Conservation (phyloP, 2,797 vertebrate species). For the Acropternis orthonyx region DNA sequence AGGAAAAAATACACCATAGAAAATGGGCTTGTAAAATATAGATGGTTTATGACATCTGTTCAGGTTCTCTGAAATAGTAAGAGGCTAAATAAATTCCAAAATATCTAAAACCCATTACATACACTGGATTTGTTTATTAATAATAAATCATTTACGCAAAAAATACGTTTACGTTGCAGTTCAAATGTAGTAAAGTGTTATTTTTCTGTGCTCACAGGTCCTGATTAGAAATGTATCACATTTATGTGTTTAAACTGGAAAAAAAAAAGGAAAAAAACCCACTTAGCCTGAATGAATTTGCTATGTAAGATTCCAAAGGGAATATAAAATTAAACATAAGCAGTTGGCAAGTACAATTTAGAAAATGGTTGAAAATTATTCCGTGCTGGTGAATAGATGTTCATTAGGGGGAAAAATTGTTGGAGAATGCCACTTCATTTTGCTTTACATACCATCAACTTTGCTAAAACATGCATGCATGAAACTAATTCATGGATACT, state of each 20-base stretch:
- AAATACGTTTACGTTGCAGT: conserved; percentile 65
- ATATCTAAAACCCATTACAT: conserved; percentile 41
- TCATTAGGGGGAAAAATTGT: background rate
- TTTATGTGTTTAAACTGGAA: background rate
- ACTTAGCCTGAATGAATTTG: conserved; percentile 24
- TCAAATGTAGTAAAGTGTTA: conserved; percentile 3
- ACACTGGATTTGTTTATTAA: conserved; percentile 48
- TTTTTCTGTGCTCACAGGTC: conserved; percentile 7
- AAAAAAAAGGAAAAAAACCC: background rate
- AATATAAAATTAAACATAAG: conserved; percentile 68
- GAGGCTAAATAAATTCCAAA: conserved; percentile 58
- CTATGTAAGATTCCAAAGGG: conserved; percentile 44
- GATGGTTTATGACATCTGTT: conserved; percentile 44
- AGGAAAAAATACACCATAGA: conserved; percentile 64
- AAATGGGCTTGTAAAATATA: conserved; percentile 64
- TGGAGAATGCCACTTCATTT: conserved; percentile 28
- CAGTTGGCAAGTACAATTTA: conserved; percentile 60
- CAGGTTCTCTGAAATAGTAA: conserved; percentile 47
- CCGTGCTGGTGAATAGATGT: conserved; percentile 71
- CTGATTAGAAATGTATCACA: conserved; percentile 58
- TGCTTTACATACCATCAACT: conserved; percentile 46
- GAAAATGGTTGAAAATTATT: conserved; percentile 44
- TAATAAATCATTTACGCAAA: conserved; percentile 62
- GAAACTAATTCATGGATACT: background rate
- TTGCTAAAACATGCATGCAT: conserved; percentile 25